Percentiles rank a stretch among this genome's conserved stretches.
Evolutionary conservation across 2,888 invertebrate species (phyloP).

Genomic region (Clepsis dumicolana): DNA sequence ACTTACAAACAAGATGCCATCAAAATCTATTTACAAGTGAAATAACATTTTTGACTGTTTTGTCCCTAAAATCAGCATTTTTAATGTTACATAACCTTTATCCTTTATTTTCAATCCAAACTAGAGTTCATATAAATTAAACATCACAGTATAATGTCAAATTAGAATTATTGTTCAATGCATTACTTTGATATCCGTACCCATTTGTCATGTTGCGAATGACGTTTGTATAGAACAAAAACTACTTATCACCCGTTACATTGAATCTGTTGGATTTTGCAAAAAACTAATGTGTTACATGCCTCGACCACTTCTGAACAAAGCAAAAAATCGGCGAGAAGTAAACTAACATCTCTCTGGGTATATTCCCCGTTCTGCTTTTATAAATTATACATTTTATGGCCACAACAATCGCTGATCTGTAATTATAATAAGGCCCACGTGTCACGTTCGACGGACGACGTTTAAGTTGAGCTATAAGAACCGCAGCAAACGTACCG

Average conservation of each 20-base stretch:
- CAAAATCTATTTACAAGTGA: no score
- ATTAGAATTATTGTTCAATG: slow-evolving; percentile 42
- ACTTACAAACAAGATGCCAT: no score
- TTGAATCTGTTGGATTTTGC: slow-evolving; percentile 58
- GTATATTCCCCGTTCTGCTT: slow-evolving; percentile 70
- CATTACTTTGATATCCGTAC: slow-evolving; percentile 38
- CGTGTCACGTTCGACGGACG: slow-evolving; percentile 74
- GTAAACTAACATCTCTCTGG: slow-evolving; percentile 59
- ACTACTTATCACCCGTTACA: slow-evolving; percentile 58
- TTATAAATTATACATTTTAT: slow-evolving; percentile 83
- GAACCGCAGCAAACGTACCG: slow-evolving; percentile 34
- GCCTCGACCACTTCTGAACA: slow-evolving; percentile 57
- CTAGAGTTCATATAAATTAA: not conserved
- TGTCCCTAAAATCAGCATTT: not conserved
- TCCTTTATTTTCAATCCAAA: not conserved
- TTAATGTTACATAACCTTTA: not conserved
- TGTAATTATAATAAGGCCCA: slow-evolving; percentile 82
- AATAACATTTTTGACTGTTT: not conserved
- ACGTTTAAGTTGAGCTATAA: slow-evolving; percentile 39
- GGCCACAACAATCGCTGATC: slow-evolving; percentile 82
- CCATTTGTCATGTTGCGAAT: slow-evolving; percentile 59
- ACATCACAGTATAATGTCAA: not conserved
- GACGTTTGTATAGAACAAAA: slow-evolving; percentile 60
- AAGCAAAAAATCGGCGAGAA: slow-evolving; percentile 58
- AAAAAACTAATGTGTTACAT: slow-evolving; percentile 72